Percentiles rank a stretch among this genome's conserved stretches.
Evolutionary conservation across 1,140 invertebrate genomes (phyloP).

Genomic region (Saccostrea glomerata): DNA sequence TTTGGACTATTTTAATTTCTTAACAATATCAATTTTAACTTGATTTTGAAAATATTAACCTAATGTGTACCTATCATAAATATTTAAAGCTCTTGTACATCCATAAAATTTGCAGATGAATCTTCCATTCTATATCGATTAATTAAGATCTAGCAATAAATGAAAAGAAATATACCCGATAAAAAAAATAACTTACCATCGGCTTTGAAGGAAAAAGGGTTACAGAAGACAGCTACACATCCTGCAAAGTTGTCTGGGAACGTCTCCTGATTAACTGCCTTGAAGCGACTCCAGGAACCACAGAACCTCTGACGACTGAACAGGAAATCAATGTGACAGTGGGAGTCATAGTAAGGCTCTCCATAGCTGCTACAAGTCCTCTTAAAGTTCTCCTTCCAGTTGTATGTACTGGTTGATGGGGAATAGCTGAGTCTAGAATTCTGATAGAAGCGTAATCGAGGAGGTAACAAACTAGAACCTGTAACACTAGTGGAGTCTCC

Average conservation of each 20-base stretch:
- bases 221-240: slow-evolving; percentile 79
- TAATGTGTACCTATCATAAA: neutral
- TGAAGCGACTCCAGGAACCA: slow-evolving; percentile 69
- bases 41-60: too few relatives aligned
- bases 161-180: too few relatives aligned
- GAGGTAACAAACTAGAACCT: neutral
- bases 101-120: too few relatives aligned
- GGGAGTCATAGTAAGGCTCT: slow-evolving; percentile 76
- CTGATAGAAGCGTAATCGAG: slow-evolving; percentile 21
- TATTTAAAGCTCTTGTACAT: too few relatives aligned
- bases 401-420: neutral
- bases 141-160: too few relatives aligned
- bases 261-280: slow-evolving; percentile 62
- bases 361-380: slow-evolving; percentile 48
- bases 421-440: slow-evolving; percentile 15
- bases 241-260: slow-evolving; percentile 77
- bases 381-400: slow-evolving; percentile 56
- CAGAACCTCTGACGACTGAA: slow-evolving; percentile 67
- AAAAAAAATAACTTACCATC: slow-evolving; percentile 60
- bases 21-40: too few relatives aligned
- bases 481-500: neutral
- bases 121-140: too few relatives aligned
- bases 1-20: too few relatives aligned
- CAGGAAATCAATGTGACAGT: slow-evolving; percentile 80
- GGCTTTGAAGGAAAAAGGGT: slow-evolving; percentile 73